These are phyloP conservation scores for Drosophila austrosaltans DNA, from an alignment of 2,888 invertebrate species.

Conservation along the genomic window DNA sequence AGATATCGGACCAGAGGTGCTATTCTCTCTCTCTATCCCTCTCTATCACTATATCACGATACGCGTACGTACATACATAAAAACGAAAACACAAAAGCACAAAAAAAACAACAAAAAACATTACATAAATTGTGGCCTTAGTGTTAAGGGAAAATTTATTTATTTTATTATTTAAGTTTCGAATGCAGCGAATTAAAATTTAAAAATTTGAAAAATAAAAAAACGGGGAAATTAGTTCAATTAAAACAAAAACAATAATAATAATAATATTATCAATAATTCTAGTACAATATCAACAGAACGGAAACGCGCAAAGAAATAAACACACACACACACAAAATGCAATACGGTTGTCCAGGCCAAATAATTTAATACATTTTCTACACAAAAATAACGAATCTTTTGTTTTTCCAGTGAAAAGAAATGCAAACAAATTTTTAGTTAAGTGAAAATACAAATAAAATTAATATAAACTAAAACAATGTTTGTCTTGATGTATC, in stretches of 20 bases:
- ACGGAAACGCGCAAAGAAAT: constrained; percentile 19
- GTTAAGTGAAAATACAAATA: constrained; percentile 49
- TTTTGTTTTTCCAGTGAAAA: constrained; percentile 7
- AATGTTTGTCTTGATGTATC: neutral
- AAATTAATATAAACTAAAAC: constrained; percentile 5
- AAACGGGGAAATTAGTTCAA: constrained; percentile 40
- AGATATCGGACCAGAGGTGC: constrained; percentile 2
- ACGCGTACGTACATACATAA: constrained; percentile 5
- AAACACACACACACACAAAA: constrained; percentile 32
- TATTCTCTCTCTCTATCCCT: neutral
- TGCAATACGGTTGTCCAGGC: constrained; percentile 64
- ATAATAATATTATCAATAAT: constrained; percentile 17
- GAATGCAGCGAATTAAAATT: constrained; percentile 36
- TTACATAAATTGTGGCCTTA: constrained; percentile 49
- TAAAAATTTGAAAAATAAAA: constrained; percentile 2
- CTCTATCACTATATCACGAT: constrained; percentile 3
- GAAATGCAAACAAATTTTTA: constrained; percentile 31
- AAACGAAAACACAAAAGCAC: no score
- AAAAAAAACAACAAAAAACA: neutral
- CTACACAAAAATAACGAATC: constrained; percentile 29
- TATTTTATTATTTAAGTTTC: constrained; percentile 52
- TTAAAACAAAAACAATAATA: constrained; percentile 16
- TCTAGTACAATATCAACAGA: constrained; percentile 61
- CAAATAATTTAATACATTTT: constrained; percentile 61
- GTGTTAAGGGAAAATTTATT: constrained; percentile 63